A percentile compares a stretch with the other conserved stretches of the same genome.
Conservation (phyloP, 2,888 invertebrate genomes). For the Leptinotarsa haldemani region DNA sequence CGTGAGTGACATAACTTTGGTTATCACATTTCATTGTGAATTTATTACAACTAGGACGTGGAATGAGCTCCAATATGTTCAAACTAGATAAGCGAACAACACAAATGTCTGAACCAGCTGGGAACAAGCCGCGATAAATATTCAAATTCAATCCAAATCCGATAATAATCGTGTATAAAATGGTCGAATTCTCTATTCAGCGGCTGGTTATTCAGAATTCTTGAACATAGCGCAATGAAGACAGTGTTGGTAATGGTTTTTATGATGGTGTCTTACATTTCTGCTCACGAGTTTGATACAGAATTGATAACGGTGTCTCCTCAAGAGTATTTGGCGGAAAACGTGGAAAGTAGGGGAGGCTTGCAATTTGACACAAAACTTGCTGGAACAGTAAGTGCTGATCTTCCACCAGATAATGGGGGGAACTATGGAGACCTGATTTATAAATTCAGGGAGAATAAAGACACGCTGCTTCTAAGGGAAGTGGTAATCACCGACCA, state of each 20-base stretch:
- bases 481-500: constrained; percentile 48
- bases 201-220: background rate
- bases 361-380: constrained; percentile 38
- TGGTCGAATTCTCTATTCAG: background rate
- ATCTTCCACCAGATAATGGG: constrained; percentile 45
- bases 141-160: constrained; percentile 2
- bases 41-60: background rate
- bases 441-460: constrained; percentile 46
- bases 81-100: background rate
- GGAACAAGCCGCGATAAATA: background rate
- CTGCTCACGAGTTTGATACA: constrained; percentile 9
- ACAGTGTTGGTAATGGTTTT: background rate
- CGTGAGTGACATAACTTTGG: background rate
- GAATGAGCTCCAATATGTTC: background rate
- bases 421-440: constrained; percentile 52
- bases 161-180: constrained; percentile 7
- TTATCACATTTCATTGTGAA: background rate
- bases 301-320: constrained; percentile 1
- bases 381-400: constrained; percentile 30
- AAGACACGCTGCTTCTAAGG: constrained; percentile 48
- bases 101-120: background rate
- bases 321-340: constrained; percentile 3
- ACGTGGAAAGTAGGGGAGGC: constrained; percentile 13
- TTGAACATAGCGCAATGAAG: background rate
- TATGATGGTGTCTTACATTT: constrained; percentile 1